phyloP scores from a whole-genome alignment of 2,113 vertebrate species.

The Semicossyphus pulcher region DNA sequence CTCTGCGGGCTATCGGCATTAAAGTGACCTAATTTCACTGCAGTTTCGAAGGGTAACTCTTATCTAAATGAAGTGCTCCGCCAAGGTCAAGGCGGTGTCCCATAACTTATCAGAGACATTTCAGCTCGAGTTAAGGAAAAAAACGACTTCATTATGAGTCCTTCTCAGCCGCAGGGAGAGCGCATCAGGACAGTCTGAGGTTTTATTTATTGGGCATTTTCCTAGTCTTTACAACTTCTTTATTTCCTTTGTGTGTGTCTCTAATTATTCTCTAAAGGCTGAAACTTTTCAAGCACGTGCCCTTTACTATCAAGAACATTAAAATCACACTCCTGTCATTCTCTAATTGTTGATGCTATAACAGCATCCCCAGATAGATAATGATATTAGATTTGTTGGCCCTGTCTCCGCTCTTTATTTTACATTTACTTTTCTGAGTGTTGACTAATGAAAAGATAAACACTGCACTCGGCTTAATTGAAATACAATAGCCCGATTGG shows the following conservation, averaged over 20 bases:
- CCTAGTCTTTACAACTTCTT: slow-evolving; percentile 23
- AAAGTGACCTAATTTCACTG: slow-evolving; percentile 61
- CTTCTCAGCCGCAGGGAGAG: slow-evolving; percentile 9
- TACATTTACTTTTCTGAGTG: slow-evolving; percentile 34
- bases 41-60: slow-evolving; percentile 49
- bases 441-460: slow-evolving; percentile 68
- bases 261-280: slow-evolving; percentile 26
- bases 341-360: background rate
- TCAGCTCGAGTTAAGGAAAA: slow-evolving; percentile 52
- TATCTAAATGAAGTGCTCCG: slow-evolving; percentile 74
- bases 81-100: slow-evolving; percentile 69
- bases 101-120: slow-evolving; percentile 58
- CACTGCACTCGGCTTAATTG: slow-evolving; percentile 65
- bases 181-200: slow-evolving; percentile 25
- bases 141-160: slow-evolving; percentile 59
- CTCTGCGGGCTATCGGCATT: slow-evolving; percentile 37
- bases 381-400: background rate
- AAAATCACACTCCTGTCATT: background rate
- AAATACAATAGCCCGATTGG: slow-evolving; percentile 75
- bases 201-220: slow-evolving; percentile 51
- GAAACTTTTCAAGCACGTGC: slow-evolving; percentile 10
- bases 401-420: slow-evolving; percentile 14
- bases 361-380: background rate
- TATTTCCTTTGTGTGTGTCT: slow-evolving; percentile 28
- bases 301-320: background rate